Base-by-base conservation (phyloP, 2,113 vertebrate genomes). In the Pteruthius melanotis region DNA sequence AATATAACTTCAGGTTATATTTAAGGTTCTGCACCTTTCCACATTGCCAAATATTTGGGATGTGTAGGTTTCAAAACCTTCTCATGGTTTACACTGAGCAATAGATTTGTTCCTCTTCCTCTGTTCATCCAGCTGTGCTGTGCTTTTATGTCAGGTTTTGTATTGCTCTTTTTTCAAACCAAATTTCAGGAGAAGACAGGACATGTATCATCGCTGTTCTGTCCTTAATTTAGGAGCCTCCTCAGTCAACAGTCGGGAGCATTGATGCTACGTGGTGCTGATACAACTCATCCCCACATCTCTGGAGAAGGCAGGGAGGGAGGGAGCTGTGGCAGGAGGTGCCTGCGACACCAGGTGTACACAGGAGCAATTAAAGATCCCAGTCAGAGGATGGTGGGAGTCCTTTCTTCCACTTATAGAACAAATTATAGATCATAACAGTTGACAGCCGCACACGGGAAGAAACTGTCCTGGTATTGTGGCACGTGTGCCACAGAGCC, bases 401-500 rank as follows among this genome's bases (percentile, higher is more conserved):
- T 83, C 27, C 22, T 61, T 87, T 54, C 52, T 84, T 92, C 17
- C 23, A 11, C 16, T 89, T 44, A 11, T 0, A 2, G 12, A 60
- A 15, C 45, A 68, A 30, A 54, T 70, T 66, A 19, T 42, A 18
- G 47, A 52, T 65, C 49, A 0, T 27, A 44, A 78, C n/a, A 24
- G 23, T 35, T 72, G 37, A 26, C 28, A 39, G 12, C 45, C 1
- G 1, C 9, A 3, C 15, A 15, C 13, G 56, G 37, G 49, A 75
- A 76, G 64, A 68, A 82, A 31, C 7, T 79, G 24, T 82, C 15
- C 69, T 60, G 68, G 8, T 54, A 11, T 31, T 44, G 28, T 42
- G 39, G 47, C 0, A 1, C 0, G 0, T 57, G 44, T 3, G 1
- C 39, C 9, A 5, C 0, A 0, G 39, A 44, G n/a, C 31, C 13